Base-by-base conservation (phyloP, 2,113 vertebrate genomes). In the Porphyrio hochstetteri region DNA sequence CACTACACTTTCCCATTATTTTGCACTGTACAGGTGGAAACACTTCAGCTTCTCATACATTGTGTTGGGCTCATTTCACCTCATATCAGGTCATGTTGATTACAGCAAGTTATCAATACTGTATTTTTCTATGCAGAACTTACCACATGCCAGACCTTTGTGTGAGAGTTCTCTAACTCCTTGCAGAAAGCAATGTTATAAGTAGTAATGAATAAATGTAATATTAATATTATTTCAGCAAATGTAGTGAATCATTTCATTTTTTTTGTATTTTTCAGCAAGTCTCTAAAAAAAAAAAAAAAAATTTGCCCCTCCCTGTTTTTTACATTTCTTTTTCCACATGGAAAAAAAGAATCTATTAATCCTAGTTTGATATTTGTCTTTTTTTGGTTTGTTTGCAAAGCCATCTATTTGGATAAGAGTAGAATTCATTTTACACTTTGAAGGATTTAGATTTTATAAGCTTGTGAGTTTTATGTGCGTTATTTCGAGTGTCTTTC, bases 221-320 rank as follows among this genome's bases (percentile, higher is more conserved):
- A 56, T 10, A 56, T 15, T 44, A 48, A 13, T 10, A 29, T 33
- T 27, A 38, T 76, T 86, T 31, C 53, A 52, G 11, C 5, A 61
- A 84, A 67, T 3, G 42, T 28, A 42, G 4, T 33, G 16, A 52
- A 16, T 46, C 0, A 50, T 89, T 75, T 63, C 11, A 36, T 8
- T 17, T 24, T 2, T 18, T 50, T 59, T 78, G 5, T 33, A 61
- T n/a, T 59, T 86, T 55, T 48, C 3, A 59, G 5, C 16, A 67
- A 25, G 20, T 20, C 2, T 74, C 3, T 57, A 60, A 85, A 82
- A 67, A 21, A 48, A 48, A 9, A 46, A 2, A 36, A 57, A n/a
- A 33, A 0, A 7, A 31, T 56, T 5, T 4, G 2, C 2, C 4
- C 3, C 2, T 33, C 6, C 6, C 1, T 2, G 21, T 20, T 40